A percentile compares a stretch with the other conserved stretches of the same genome.
phyloP scores from a whole-genome alignment of 1,140 invertebrate genomes.

The Laupala kohalensis region DNA sequence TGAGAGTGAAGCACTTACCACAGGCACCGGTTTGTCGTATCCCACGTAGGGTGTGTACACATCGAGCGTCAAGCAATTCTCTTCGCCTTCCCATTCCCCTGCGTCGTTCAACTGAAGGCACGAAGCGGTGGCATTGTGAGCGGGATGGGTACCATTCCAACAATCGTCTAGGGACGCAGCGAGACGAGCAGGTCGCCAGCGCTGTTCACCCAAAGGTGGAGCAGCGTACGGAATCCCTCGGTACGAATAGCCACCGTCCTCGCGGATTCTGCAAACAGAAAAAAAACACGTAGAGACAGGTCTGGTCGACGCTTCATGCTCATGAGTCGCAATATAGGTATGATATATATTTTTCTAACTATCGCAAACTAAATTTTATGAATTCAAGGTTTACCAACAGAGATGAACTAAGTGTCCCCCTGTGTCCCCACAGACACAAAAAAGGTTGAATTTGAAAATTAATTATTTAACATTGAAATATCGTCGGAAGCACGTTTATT shows the following conservation, averaged over 20 bases:
- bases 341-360: too few species aligned
- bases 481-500: too few species aligned
- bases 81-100: slow-evolving; percentile 47
- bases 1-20: too few species aligned
- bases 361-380: too few species aligned
- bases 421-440: too few species aligned
- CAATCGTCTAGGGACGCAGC: slow-evolving; percentile 54
- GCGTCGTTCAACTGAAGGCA: slow-evolving; percentile 54
- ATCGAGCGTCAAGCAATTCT: slow-evolving; percentile 71
- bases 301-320: too few species aligned
- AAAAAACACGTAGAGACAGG: too few species aligned
- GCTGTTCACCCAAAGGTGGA: slow-evolving; percentile 51
- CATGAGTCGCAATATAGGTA: too few species aligned
- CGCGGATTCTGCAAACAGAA: slow-evolving; percentile 44
- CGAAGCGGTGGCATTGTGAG: slow-evolving; percentile 45
- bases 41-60: slow-evolving; percentile 35
- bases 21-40: slow-evolving; percentile 58
- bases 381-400: too few species aligned
- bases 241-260: slow-evolving; percentile 66
- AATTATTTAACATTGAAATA: too few species aligned
- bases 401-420: too few species aligned
- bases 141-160: slow-evolving; percentile 61
- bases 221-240: slow-evolving; percentile 73
- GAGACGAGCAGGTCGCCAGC: slow-evolving; percentile 57
- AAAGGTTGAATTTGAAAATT: too few species aligned